phyloP scores from a whole-genome alignment of 2,113 vertebrate species.

The Shinisaurus crocodilurus region DNA sequence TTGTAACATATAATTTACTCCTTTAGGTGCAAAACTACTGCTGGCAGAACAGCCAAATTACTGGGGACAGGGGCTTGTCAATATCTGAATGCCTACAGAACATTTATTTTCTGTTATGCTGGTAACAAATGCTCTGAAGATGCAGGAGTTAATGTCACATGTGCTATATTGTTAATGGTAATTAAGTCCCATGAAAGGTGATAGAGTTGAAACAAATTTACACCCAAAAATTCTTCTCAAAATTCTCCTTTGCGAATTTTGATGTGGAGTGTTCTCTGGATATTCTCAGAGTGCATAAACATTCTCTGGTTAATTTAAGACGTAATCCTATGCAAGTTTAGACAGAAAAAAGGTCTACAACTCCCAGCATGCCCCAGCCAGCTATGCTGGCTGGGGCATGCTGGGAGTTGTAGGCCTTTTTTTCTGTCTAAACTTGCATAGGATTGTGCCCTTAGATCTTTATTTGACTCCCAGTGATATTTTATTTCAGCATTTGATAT shows the following conservation, averaged over 20 bases:
- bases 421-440: no score
- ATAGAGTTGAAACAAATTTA: neutral
- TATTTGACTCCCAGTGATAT: neutral
- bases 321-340: no score
- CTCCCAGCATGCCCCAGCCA: no score
- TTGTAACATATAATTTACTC: neutral
- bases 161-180: neutral
- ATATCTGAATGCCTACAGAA: neutral
- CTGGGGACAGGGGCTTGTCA: neutral
- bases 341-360: no score
- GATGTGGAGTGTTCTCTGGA: neutral
- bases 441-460: no score
- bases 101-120: neutral
- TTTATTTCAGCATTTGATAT: neutral
- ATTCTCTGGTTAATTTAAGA: neutral
- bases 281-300: neutral
- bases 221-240: neutral
- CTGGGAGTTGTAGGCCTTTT: no score
- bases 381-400: no score
- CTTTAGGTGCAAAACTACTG: neutral
- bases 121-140: neutral
- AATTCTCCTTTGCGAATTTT: neutral
- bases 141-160: neutral
- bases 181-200: no score
- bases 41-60: neutral